Percentiles rank a stretch among this genome's conserved stretches.
Conservation (phyloP, 1,140 invertebrate genomes). For the Drosophila burlai region DNA sequence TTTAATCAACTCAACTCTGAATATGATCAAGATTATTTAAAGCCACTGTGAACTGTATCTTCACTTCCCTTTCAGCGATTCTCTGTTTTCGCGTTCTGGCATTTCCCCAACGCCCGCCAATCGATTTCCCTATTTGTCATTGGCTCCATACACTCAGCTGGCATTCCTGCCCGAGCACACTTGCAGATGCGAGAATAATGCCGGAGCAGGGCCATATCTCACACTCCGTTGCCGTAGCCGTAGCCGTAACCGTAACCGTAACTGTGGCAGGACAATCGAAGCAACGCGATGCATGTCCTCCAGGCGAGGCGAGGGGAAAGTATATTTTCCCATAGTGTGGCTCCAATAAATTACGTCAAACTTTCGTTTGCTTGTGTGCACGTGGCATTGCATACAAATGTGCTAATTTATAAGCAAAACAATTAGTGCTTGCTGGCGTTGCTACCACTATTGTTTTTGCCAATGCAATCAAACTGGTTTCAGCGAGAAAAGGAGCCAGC, state of each 20-base stretch:
- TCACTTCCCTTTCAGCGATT: not conserved
- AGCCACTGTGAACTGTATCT: not conserved
- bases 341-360: conserved; percentile 76
- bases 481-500: conserved; percentile 16
- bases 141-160: not conserved
- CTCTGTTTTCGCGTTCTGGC: not conserved
- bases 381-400: conserved; percentile 77
- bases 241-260: conserved; percentile 37
- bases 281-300: conserved; percentile 38
- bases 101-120: not conserved
- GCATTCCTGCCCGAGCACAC: conserved; percentile 7
- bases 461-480: conserved; percentile 65
- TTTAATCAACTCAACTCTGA: not conserved
- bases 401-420: conserved; percentile 82
- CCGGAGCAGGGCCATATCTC: conserved; percentile 21
- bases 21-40: conserved; percentile 4
- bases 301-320: not conserved
- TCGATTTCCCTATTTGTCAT: conserved; percentile 26
- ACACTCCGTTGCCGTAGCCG: conserved; percentile 19
- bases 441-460: conserved; percentile 33
- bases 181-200: conserved; percentile 21
- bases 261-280: conserved; percentile 39
- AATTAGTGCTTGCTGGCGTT: conserved; percentile 62
- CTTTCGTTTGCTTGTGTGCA: conserved; percentile 33
- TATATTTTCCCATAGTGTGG: conserved; percentile 26